These are phyloP conservation scores for Corynorhinus townsendii DNA, from an alignment of 2,113 vertebrate species.

Conservation along the genomic window DNA sequence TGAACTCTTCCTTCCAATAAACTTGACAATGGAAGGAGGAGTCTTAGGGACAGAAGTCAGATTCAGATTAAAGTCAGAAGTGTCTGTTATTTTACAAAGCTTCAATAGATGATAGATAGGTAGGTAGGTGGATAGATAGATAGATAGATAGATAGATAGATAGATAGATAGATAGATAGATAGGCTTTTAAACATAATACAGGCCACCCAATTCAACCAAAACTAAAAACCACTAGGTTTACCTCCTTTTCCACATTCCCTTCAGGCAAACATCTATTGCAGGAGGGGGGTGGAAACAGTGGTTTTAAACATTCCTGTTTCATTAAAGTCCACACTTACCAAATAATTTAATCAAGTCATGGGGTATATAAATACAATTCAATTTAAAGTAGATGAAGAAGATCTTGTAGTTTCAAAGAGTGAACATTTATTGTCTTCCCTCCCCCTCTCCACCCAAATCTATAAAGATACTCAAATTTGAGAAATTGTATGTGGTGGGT, in stretches of 20 bases:
- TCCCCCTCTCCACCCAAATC: background rate
- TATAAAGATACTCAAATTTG: background rate
- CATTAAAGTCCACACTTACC: background rate
- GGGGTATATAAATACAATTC: background rate
- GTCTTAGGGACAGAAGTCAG: background rate
- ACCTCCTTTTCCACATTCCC: background rate
- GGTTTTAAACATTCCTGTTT: background rate
- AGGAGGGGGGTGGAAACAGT: background rate
- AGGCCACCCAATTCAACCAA: background rate
- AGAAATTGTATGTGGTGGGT: background rate
- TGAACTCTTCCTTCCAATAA: background rate
- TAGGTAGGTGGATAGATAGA: background rate
- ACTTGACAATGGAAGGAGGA: background rate
- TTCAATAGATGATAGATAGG: background rate
- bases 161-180: too few species aligned
- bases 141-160: background rate
- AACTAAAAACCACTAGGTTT: background rate
- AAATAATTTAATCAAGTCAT: background rate
- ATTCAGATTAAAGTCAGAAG: background rate
- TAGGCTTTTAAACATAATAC: background rate
- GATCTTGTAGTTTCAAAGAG: background rate
- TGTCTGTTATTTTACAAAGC: background rate
- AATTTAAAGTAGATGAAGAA: background rate
- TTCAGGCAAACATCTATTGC: background rate
- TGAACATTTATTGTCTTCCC: background rate